Evolutionary conservation across 2,797 vertebrate genomes (phyloP).

Genomic region (Sebastes itinus): DNA sequence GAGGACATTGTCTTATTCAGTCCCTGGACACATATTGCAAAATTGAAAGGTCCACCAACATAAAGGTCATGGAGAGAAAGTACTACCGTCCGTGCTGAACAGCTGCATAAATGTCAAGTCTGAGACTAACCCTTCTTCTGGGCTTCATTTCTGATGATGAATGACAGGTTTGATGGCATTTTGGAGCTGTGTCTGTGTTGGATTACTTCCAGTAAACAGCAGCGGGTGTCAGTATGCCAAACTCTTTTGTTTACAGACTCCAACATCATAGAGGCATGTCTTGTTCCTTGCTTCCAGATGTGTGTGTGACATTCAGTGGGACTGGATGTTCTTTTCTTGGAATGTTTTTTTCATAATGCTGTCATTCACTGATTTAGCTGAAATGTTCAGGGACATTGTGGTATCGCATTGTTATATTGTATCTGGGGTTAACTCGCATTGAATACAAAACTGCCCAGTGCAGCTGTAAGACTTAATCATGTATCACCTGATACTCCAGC

Average conservation of each 20-base stretch:
- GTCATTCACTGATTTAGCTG: background rate
- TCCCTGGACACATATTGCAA: background rate
- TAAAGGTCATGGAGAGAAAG: background rate
- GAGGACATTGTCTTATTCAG: background rate
- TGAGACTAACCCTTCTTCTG: background rate
- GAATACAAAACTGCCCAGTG: background rate
- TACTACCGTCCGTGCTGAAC: background rate
- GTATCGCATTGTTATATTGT: background rate
- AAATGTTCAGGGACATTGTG: background rate
- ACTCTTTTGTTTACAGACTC: background rate
- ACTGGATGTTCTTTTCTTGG: background rate
- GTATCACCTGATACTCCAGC: slow-evolving; percentile 82
- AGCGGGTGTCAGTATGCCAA: background rate
- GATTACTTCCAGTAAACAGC: background rate
- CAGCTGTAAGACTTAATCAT: background rate
- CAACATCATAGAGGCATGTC: background rate
- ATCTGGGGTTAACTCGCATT: too few species aligned
- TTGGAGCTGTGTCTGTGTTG: background rate
- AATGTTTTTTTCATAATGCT: background rate
- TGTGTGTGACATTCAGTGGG: background rate
- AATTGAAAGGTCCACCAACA: background rate
- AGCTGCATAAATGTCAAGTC: background rate
- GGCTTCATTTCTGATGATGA: background rate
- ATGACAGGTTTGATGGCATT: background rate
- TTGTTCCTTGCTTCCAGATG: background rate